These are phyloP conservation scores for Aulostomus chinensis DNA, from an alignment of 2,797 vertebrate species.

Conservation along the genomic window DNA sequence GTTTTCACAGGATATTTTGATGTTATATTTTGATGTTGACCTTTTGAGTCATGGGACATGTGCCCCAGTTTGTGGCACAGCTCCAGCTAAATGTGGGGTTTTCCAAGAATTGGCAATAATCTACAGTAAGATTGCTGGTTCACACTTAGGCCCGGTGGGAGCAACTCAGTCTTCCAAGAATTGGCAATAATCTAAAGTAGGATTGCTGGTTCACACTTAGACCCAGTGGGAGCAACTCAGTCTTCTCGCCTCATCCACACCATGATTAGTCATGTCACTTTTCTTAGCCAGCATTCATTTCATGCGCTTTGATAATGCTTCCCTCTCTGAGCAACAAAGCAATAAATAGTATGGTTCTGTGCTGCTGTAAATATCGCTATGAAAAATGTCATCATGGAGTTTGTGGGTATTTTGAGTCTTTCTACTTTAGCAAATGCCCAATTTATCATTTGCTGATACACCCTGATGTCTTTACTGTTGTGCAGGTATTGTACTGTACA, in stretches of 20 bases:
- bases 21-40: too few species aligned
- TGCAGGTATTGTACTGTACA: too few species aligned
- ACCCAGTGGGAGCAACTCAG: conserved; percentile 26
- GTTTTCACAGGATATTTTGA: too few species aligned
- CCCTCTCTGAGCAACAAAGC: conserved; percentile 44
- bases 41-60: too few species aligned
- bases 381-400: not conserved
- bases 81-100: too few species aligned
- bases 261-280: conserved; percentile 21
- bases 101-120: too few species aligned
- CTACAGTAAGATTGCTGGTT: too few species aligned
- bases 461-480: not conserved
- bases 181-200: conserved; percentile 28
- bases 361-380: conserved; percentile 7
- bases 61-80: too few species aligned
- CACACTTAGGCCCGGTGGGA: too few species aligned
- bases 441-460: not conserved
- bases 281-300: conserved; percentile 22
- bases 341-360: conserved; percentile 40
- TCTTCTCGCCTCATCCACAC: conserved; percentile 21
- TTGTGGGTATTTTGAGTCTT: not conserved
- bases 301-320: conserved; percentile 1
- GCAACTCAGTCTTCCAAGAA: conserved; percentile 23
- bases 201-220: conserved; percentile 11
- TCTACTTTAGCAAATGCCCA: not conserved